phyloP scores from a whole-genome alignment of 2,113 vertebrate genomes.

The Semicossyphus pulcher region DNA sequence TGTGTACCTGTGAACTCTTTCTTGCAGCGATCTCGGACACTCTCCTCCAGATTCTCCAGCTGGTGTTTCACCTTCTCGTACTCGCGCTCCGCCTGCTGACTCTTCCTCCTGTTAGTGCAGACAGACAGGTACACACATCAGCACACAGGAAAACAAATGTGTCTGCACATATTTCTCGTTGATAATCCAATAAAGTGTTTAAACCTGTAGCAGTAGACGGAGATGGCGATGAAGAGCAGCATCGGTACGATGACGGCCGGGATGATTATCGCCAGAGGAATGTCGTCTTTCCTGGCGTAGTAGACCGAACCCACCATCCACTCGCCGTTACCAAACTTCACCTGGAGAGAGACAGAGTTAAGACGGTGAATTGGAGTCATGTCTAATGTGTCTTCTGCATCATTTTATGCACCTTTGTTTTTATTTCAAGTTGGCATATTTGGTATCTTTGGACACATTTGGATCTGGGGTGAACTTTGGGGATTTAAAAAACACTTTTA shows the following conservation, averaged over 20 bases:
- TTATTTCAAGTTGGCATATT: too few species aligned
- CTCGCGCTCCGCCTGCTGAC: conserved; percentile 95
- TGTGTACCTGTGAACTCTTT: conserved; percentile 95
- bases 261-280: conserved; percentile 91
- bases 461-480: too few species aligned
- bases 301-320: conserved; percentile 90
- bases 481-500: too few species aligned
- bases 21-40: conserved; percentile 96
- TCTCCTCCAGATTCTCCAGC: conserved; percentile 95
- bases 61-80: conserved; percentile 97
- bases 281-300: conserved; percentile 86
- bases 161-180: too few species aligned
- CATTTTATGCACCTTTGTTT: too few species aligned
- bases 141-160: too few species aligned
- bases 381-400: too few species aligned
- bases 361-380: too few species aligned
- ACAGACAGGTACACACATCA: background rate
- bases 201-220: conserved; percentile 95
- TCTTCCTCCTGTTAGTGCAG: conserved; percentile 88
- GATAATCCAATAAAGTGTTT: background rate
- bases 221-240: conserved; percentile 88
- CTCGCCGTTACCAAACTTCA: conserved; percentile 91
- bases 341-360: conserved; percentile 82
- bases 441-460: too few species aligned
- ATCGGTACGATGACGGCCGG: conserved; percentile 93